phyloP scores from a whole-genome alignment of 1,140 invertebrate genomes.

The Sycobia sp. region DNA sequence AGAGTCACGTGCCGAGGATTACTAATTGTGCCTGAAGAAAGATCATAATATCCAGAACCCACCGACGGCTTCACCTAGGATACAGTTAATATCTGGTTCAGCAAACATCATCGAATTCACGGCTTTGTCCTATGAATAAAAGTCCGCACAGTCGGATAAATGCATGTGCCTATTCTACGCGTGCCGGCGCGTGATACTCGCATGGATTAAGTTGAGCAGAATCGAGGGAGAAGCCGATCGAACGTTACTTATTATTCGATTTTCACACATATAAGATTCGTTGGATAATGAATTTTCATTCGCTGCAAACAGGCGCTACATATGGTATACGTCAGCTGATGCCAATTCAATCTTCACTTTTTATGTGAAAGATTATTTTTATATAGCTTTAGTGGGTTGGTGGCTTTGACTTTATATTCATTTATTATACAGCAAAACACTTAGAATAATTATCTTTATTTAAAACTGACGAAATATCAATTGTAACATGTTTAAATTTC shows the following conservation, averaged over 20 bases:
- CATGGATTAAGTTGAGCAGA: slow-evolving; percentile 45
- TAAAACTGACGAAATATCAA: too few species aligned
- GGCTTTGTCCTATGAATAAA: slow-evolving; percentile 31
- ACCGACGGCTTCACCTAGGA: slow-evolving; percentile 44
- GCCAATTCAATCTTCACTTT: too few species aligned
- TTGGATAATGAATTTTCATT: slow-evolving; percentile 30
- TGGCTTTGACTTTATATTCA: too few species aligned
- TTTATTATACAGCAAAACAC: too few species aligned
- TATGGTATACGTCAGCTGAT: too few species aligned
- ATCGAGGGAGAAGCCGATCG: slow-evolving; percentile 39
- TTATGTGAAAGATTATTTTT: too few species aligned
- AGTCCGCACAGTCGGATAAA: too few species aligned
- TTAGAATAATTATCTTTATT: too few species aligned
- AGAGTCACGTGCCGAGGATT: slow-evolving; percentile 55
- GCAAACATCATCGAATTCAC: slow-evolving; percentile 52
- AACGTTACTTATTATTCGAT: slow-evolving; percentile 52
- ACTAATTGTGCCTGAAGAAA: slow-evolving; percentile 59
- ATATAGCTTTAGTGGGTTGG: too few species aligned
- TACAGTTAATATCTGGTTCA: slow-evolving; percentile 58
- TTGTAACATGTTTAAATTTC: too few species aligned
- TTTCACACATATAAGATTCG: slow-evolving; percentile 53
- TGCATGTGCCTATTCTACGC: neutral
- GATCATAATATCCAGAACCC: slow-evolving; percentile 56
- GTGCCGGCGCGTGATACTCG: slow-evolving; percentile 10
- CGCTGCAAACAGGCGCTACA: too few species aligned